Evolutionary conservation across 2,888 invertebrate genomes (phyloP), one percentile per base, ranked within the genome.

Genomic region (Mesoligia furuncula): DNA sequence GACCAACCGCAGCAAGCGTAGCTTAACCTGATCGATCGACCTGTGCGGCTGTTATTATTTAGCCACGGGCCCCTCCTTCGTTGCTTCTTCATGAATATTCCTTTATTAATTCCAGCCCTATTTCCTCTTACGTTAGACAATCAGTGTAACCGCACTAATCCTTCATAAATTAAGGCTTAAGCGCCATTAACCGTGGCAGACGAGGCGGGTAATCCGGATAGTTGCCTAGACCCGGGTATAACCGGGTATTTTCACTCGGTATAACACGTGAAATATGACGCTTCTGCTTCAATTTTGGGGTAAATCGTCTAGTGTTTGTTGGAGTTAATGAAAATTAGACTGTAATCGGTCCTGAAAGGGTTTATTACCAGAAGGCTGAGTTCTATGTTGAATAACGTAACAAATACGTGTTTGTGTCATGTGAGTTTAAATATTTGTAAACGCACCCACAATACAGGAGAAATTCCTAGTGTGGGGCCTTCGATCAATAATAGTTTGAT

Each of bases 91-190:
- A 51, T 15, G 65, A 48, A 39, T 54, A 59, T 39, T 66, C 73
- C 70, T 48, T 61, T 42, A 83, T 65, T 67, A 83, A 80, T 71
- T 27, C 6, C 1, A 61, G 27, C 51, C 39, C 48, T n/a, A 62
- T 31, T 24, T 31, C 8, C 65, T 64, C 75, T 73, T 68, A 71
- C 69, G 68, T 77, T 73, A 78, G 66, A 73, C 82, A 85, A 85
- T 84, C 83, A 75, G 83, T 71, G 70, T 73, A 27, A 67, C 73
- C 68, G 42, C 24, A 65, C 45, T 85, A 79, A 84, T 70, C 86
- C 86, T 78, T 79, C 71, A 84, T 84, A 84, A 84, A 84, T 84
- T 82, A 79, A 75, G 83, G 84, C 59, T 79, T 75, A 85, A 75
- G 73, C 75, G 62, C 74, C 75, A 75, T 79, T 64, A 74, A 62